Evolutionary conservation across 2,797 vertebrate species (phyloP).

Genomic region (Psittacula echo): DNA sequence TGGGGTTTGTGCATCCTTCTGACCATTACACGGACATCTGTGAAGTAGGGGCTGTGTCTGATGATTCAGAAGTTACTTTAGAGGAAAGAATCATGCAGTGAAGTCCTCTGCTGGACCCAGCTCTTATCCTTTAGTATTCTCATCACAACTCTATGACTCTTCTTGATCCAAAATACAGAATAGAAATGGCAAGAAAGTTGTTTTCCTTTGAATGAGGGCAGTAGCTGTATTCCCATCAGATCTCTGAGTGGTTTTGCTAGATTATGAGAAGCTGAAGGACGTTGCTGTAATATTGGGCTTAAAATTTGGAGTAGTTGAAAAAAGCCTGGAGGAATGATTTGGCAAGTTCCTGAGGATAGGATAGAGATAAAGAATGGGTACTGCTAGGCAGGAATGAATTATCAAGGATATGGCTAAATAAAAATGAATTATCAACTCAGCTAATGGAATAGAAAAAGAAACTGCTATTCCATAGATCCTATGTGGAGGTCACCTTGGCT

Average conservation of each 20-base stretch:
- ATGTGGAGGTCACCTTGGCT: slow-evolving; percentile 60
- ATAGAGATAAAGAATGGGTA: slow-evolving; percentile 30
- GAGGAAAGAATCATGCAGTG: neutral
- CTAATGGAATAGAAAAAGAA: slow-evolving; percentile 34
- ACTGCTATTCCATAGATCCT: neutral
- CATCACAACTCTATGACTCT: neutral
- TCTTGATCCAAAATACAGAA: neutral
- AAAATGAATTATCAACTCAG: slow-evolving; percentile 56
- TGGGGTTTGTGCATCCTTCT: neutral
- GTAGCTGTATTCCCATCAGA: neutral
- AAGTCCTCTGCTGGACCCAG: neutral
- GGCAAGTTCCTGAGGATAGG: slow-evolving; percentile 3
- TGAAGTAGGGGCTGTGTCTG: neutral
- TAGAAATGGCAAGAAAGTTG: neutral
- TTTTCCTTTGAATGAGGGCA: neutral
- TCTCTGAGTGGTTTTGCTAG: neutral
- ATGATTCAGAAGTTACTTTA: neutral
- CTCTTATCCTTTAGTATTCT: neutral
- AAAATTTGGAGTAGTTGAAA: neutral
- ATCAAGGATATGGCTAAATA: slow-evolving; percentile 33
- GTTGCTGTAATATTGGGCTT: neutral
- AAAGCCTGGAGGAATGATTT: slow-evolving; percentile 6
- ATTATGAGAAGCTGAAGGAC: neutral
- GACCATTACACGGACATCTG: neutral
- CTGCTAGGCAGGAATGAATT: slow-evolving; percentile 33